These are phyloP conservation scores for Sesamia inferens DNA, from an alignment of 2,888 invertebrate species.

Conservation along the genomic window DNA sequence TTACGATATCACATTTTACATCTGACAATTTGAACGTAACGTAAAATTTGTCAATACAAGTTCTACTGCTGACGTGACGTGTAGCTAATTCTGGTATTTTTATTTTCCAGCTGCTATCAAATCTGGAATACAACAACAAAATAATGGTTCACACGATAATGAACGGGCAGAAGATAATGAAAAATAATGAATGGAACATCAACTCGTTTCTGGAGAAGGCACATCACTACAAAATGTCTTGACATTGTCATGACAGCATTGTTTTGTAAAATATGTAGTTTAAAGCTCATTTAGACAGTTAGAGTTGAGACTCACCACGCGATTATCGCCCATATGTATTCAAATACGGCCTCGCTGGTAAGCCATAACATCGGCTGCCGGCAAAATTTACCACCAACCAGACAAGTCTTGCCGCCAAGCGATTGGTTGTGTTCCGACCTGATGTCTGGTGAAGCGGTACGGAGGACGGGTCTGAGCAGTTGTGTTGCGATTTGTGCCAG, in stretches of 20 bases:
- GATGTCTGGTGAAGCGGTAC: too few relatives aligned
- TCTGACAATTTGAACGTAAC: too few relatives aligned
- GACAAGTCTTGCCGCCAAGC: too few relatives aligned
- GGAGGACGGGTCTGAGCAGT: too few relatives aligned
- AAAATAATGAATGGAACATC: conserved; percentile 82
- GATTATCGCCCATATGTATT: neutral
- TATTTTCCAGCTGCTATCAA: conserved; percentile 91
- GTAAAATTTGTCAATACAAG: too few relatives aligned
- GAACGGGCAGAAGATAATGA: conserved; percentile 91
- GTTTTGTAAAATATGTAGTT: conserved; percentile 3
- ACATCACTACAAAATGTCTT: conserved; percentile 35
- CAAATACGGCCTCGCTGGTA: neutral
- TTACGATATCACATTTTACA: too few relatives aligned
- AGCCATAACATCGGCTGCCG: too few relatives aligned
- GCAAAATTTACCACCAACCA: too few relatives aligned
- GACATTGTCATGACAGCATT: conserved; percentile 2
- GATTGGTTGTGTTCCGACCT: too few relatives aligned
- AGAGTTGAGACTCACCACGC: neutral
- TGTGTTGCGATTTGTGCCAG: too few relatives aligned
- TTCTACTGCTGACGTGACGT: too few relatives aligned
- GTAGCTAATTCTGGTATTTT: neutral
- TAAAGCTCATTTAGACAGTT: conserved; percentile 3
- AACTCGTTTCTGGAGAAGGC: conserved; percentile 76
- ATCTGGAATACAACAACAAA: conserved; percentile 92
- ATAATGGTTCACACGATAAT: conserved; percentile 94